A percentile compares a stretch with the other conserved stretches of the same genome.
Evolutionary conservation across 2,888 invertebrate species (phyloP).

Genomic region (Stenurella melanura): DNA sequence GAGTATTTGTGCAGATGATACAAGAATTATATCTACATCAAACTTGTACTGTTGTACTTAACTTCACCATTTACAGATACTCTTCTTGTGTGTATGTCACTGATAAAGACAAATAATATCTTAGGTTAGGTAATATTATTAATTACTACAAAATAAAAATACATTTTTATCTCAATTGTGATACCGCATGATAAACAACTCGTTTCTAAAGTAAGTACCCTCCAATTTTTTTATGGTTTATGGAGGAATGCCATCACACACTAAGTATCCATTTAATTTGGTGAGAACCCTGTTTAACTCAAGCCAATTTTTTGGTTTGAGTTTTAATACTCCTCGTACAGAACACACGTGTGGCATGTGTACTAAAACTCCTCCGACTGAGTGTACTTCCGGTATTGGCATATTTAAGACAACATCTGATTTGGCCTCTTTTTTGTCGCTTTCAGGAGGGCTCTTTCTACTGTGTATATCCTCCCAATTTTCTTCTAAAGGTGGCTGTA

Average conservation of each 20-base stretch:
- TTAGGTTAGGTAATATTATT: too few relatives aligned
- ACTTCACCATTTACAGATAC: too few relatives aligned
- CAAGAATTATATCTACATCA: too few relatives aligned
- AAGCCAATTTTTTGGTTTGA: constrained; percentile 50
- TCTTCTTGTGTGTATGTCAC: too few relatives aligned
- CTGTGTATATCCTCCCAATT: constrained; percentile 80
- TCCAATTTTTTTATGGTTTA: not conserved
- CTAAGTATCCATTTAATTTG: constrained; percentile 24
- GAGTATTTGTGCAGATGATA: not conserved
- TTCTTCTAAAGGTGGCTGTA: constrained; percentile 81
- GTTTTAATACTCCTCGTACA: constrained; percentile 71
- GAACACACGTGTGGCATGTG: constrained; percentile 94
- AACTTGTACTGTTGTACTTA: too few relatives aligned
- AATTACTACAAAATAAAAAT: not conserved
- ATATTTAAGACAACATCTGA: constrained; percentile 79
- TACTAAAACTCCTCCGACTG: constrained; percentile 90
- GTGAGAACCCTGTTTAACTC: constrained; percentile 49
- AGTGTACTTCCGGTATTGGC: constrained; percentile 83
- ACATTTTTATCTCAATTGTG: not conserved
- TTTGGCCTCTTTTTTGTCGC: constrained; percentile 81
- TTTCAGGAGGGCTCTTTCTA: constrained; percentile 82
- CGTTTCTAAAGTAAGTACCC: not conserved
- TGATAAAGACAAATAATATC: too few relatives aligned
- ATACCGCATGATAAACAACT: not conserved
- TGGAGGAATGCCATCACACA: not conserved